Evolutionary conservation across 2,113 vertebrate species (phyloP), one percentile per base, ranked within the genome.

Genomic region (Eleginops maclovinus): DNA sequence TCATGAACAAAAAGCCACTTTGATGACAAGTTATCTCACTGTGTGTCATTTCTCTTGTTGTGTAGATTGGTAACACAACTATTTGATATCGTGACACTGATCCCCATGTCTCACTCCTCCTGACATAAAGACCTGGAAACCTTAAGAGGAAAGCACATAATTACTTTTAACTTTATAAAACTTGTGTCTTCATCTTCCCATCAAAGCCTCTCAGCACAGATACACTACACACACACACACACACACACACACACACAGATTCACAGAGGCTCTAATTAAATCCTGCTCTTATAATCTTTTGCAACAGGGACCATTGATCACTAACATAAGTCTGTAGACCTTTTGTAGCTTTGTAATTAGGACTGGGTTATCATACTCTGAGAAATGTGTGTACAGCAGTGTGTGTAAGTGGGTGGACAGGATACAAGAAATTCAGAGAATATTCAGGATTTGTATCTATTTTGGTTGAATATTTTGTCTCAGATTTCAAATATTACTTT

Each of bases 261-360:
- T 36, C 13, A 41, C 14, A n/a, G 51, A 71, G n/a, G 50, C 62
- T 74, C 65, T 80, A 81, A 87, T 87, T 82, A 83, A 87, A 76
- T 79, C 41, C 59, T 44, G 63, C 53, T 67, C 16, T 78, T 79
- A 72, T 71, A 78, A 79, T 77, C 75, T 74, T 43, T 77, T 44
- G 63, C 77, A 67, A 16, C 53, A 4, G 89, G 73, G 82, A 87
- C 62, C 68, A 40, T 55, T 72, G 63, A 76, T 75, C 75, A 71
- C 63, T 78, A 59, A 82, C 65, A 75, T 75, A 79, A 72, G 59
- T 66, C 56, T 66, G 73, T 84, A 82, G 77, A 81, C 59, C 44
- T 71, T 8, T 28, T 36, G 60, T 40, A 49, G 74, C 60, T 71
- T 72, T 72, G 81, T 82, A 80, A 88, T 84, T 80, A 89, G 28